Evolutionary conservation across 35 echinoderm and acorn worm genomes (phyloP), one percentile per base, ranked within the genome.

Genomic region (Apostichopus parvimensis): DNA sequence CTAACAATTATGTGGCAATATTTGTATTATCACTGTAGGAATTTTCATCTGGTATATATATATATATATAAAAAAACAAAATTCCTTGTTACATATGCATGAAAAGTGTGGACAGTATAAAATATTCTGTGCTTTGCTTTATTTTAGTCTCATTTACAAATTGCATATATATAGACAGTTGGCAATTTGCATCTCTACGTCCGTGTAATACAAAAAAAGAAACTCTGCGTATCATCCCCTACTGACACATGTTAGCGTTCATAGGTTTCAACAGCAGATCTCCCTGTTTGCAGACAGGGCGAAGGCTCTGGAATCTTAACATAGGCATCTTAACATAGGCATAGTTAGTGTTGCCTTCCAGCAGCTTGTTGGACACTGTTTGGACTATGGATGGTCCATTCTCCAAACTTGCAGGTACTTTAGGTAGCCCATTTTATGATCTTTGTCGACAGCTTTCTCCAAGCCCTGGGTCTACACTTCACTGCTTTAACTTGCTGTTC

Each of bases 101-200:
- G 11, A 68, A 68, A 11, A 68, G 17, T 68, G 64, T 68, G 18
- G 11, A 68, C 6, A 4, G 6, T 68, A 68, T 68, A 68, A 68
- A 68, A 68, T 68, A 68, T 4, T 68, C 18, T 45, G 34, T 45
- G 9, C 11, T 68, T 68, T 68, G 11, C 64, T 68, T 68, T 68
- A 18, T 68, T 68, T 68, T 68, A 68, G 64, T 68, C 64, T 68
- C 64, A 68, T 68, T 68, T 68, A 68, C 64, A 68, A 68, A 68
- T 9, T 68, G 64, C 64, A 68, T 68, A 68, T 68, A 68, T 14
- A 68, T 11, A 68, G 64, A 68, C 11, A 68, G 64, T 68, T 68
- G 64, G 64, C 64, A 68, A 68, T 68, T 68, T 68, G 64, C 64
- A 68, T 68, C 64, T 68, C 64, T 45, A 45, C 13, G 64, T 68